phyloP scores from a whole-genome alignment of 2,888 invertebrate genomes.

The Euzetes globulus region DNA sequence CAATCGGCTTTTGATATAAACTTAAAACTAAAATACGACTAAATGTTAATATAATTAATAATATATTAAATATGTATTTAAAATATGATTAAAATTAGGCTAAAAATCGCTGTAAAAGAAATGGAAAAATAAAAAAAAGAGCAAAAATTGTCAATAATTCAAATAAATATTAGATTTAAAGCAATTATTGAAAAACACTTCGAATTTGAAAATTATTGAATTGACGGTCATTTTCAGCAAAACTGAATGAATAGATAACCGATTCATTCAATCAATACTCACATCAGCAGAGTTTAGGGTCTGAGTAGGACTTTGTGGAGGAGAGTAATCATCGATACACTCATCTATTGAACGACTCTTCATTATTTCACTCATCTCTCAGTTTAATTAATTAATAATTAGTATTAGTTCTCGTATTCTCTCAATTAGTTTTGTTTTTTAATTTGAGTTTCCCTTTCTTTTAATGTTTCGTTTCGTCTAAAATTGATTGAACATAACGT shows the following conservation, averaged over 20 bases:
- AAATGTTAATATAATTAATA: background rate
- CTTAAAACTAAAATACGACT: slow-evolving; percentile 3
- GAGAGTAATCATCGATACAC: slow-evolving; percentile 7
- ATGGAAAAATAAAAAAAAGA: slow-evolving; percentile 6
- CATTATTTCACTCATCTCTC: background rate
- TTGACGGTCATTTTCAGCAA: background rate
- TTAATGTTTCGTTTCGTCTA: background rate
- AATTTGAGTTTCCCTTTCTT: background rate
- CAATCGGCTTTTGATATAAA: slow-evolving; percentile 17
- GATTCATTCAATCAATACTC: slow-evolving; percentile 22
- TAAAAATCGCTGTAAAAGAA: slow-evolving; percentile 12
- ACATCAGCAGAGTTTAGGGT: slow-evolving; percentile 39
- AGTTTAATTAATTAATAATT: background rate
- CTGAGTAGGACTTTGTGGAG: slow-evolving; percentile 33
- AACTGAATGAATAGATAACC: background rate
- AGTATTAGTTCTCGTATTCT: background rate
- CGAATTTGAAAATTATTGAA: background rate
- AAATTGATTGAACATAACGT: background rate
- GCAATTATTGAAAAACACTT: background rate
- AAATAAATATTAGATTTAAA: background rate
- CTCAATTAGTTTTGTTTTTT: background rate
- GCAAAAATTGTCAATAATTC: background rate
- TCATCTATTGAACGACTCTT: background rate
- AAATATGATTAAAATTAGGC: background rate
- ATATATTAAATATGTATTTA: background rate